Conservation (phyloP, 2,113 vertebrate species). For the Caranx melampygus region DNA sequence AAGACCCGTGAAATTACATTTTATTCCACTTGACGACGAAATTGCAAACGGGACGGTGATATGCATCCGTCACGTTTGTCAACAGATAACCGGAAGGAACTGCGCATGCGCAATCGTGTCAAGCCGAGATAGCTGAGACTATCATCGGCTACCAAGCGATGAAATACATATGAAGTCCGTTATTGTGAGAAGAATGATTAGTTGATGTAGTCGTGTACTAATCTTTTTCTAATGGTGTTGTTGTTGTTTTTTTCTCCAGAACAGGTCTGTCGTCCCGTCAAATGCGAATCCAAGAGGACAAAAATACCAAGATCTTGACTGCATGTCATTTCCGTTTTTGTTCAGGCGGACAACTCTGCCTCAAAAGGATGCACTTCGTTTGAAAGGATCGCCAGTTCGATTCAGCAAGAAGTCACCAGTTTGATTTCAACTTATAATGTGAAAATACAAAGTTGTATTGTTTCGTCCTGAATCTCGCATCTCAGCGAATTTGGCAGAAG, state of each 20-base stretch:
- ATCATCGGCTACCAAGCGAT: too few relatives aligned
- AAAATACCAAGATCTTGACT: background rate
- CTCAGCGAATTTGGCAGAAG: too few relatives aligned
- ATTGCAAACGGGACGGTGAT: constrained; percentile 19
- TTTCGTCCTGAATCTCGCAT: too few relatives aligned
- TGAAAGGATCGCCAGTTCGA: too few relatives aligned
- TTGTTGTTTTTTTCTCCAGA: background rate
- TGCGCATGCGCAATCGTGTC: constrained; percentile 55
- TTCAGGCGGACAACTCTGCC: background rate
- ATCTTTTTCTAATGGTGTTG: background rate
- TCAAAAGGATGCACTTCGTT: too few relatives aligned
- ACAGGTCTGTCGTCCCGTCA: rapidly evolving
- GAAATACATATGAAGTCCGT: background rate
- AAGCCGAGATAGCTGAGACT: background rate
- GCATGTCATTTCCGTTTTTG: background rate
- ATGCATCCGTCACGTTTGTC: constrained; percentile 63
- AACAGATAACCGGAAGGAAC: constrained; percentile 38
- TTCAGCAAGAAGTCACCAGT: too few relatives aligned
- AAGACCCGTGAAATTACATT: constrained; percentile 42
- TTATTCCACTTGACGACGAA: constrained; percentile 22
- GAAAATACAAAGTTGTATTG: too few relatives aligned
- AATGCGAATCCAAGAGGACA: constrained; percentile 20
- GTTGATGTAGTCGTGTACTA: rapidly evolving
- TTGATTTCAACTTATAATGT: too few relatives aligned
- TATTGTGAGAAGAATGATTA: rapidly evolving